Conservation (phyloP, 2,888 invertebrate species). For the Chironomus riparius region DNA sequence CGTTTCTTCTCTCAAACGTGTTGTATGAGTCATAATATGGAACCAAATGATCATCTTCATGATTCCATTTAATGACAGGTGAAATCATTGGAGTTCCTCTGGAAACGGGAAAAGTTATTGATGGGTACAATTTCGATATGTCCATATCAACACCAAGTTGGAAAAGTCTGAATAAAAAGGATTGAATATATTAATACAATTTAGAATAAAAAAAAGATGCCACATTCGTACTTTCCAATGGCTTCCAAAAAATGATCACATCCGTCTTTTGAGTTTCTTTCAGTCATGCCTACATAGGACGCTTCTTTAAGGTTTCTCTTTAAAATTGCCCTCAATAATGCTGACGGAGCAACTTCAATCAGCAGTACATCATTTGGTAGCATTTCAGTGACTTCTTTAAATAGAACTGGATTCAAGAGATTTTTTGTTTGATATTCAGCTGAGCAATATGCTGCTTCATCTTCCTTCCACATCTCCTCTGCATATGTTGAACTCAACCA, state of each 20-base stretch:
- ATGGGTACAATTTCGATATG: conserved; percentile 61
- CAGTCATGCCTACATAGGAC: conserved; percentile 68
- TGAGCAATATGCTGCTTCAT: conserved; percentile 54
- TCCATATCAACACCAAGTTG: conserved; percentile 62
- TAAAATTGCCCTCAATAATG: conserved; percentile 77
- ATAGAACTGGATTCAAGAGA: conserved; percentile 60
- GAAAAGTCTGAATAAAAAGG: conserved; percentile 49
- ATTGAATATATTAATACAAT: no score
- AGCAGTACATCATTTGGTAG: conserved; percentile 74
- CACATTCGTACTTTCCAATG: conserved; percentile 52
- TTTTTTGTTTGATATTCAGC: conserved; percentile 79
- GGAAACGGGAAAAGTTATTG: conserved; percentile 65
- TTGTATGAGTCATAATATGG: neutral
- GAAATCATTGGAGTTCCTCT: conserved; percentile 71
- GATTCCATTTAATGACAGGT: conserved; percentile 72
- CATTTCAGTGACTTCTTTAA: conserved; percentile 71
- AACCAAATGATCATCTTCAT: conserved; percentile 54
- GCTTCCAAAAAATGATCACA: conserved; percentile 51
- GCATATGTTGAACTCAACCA: conserved; percentile 77
- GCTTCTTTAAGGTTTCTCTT: conserved; percentile 62
- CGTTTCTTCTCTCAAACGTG: conserved; percentile 51
- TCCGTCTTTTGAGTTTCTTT: conserved; percentile 57
- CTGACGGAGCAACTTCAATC: conserved; percentile 86
- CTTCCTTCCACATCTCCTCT: conserved; percentile 53
- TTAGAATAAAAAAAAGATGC: neutral